A percentile compares a stretch with the other conserved stretches of the same genome.
Evolutionary conservation across 2,888 invertebrate species (phyloP).

Genomic region (Lagria hirta): DNA sequence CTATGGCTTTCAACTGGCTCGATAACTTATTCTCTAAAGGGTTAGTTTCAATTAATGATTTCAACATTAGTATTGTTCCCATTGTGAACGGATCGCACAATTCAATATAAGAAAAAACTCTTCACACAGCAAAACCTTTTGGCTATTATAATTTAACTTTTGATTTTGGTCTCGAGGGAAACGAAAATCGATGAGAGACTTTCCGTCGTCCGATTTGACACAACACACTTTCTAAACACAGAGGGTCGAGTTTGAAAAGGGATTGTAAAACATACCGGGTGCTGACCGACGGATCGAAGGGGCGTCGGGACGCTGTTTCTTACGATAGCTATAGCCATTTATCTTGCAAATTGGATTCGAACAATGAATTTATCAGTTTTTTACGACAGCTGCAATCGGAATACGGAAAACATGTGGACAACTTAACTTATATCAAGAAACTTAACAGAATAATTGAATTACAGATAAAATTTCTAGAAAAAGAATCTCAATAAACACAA

Average conservation of each 20-base stretch:
- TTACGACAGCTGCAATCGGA: no score
- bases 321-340: constrained; percentile 4
- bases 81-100: constrained; percentile 3
- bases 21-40: constrained; percentile 21
- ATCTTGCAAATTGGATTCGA: constrained; percentile 11
- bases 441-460: no score
- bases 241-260: constrained; percentile 2
- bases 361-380: constrained; percentile 1
- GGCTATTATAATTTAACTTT: constrained; percentile 1
- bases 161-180: not conserved
- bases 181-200: no score
- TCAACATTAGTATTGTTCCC: constrained; percentile 11
- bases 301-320: constrained; percentile 25
- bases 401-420: no score
- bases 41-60: constrained; percentile 25
- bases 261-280: constrained; percentile 34
- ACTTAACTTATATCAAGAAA: no score
- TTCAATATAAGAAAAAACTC: constrained; percentile 6
- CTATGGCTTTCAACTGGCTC: constrained; percentile 20
- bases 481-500: no score
- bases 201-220: not conserved
- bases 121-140: not conserved
- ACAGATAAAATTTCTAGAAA: no score
- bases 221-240: constrained; percentile 1
- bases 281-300: constrained; percentile 30